Percentiles rank a stretch among this genome's conserved stretches.
These are phyloP conservation scores for Creontiades dilutus DNA, from an alignment of 2,888 invertebrate genomes.

Conservation along the genomic window DNA sequence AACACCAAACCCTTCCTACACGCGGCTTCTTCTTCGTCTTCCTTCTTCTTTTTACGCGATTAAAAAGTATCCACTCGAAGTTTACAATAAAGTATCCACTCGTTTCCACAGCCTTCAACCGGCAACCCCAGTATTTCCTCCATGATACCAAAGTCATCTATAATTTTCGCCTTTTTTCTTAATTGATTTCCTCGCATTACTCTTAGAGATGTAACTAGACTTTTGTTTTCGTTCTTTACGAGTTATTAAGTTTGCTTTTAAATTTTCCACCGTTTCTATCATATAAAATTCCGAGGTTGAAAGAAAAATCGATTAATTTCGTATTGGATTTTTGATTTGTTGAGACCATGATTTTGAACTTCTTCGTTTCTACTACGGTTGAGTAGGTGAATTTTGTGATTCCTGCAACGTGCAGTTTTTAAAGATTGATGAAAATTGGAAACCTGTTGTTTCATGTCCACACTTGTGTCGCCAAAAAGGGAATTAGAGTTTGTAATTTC, in stretches of 20 bases:
- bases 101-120: not conserved
- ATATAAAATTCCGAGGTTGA: not conserved
- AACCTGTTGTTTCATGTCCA: not conserved
- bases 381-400: not conserved
- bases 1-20: conserved; percentile 11
- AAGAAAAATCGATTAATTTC: not conserved
- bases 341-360: not conserved
- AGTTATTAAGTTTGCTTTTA: not conserved
- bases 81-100: not conserved
- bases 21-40: conserved; percentile 31
- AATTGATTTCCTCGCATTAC: not conserved
- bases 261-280: not conserved
- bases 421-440: not conserved
- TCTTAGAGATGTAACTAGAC: not conserved
- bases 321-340: not conserved
- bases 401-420: not conserved
- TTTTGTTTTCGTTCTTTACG: not conserved
- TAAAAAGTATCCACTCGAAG: not conserved
- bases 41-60: conserved; percentile 14
- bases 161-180: not conserved
- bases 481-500: too few relatives aligned
- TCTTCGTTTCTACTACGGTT: not conserved
- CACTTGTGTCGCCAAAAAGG: too few relatives aligned
- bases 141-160: conserved; percentile 1
- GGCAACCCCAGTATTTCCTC: not conserved